Base-by-base conservation (phyloP, 1,140 invertebrate species). In the Pomacea maculata region DNA sequence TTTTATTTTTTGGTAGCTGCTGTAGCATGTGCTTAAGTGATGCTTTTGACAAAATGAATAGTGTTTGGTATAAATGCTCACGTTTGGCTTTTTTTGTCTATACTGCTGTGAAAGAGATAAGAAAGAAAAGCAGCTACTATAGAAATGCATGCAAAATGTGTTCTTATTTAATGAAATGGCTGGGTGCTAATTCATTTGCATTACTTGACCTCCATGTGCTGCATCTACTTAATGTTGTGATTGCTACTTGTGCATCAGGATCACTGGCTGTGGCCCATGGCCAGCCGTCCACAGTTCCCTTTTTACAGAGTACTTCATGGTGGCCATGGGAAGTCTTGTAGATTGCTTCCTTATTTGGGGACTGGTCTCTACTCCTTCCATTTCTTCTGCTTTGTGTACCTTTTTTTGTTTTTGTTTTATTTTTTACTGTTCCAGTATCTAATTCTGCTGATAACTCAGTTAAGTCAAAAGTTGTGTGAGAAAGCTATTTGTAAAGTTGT, bases 151-250 rank as follows among this genome's bases (percentile, higher is more conserved):
- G n/a, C 21, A n/a, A 25, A 12, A 1, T 70, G 67, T 70, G 21
- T 70, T n/a, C 29, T 70, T 70, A 70, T 70, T 34, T 70, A 70
- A 70, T 4, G 21, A 70, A 17, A 21, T 70, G 67, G 67, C 67
- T 11, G 21, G 67, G 67, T 70, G 67, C 67, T 70, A 70, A 70
- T 1, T 70, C 29, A 34, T 21, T 70, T 12, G 11, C 29, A n/a
- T 34, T 9, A 70, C 12, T 34, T 25, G 67, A 70, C 21, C 67
- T 70, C 12, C n/a, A 17, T 34, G 21, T 34, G 29, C n/a, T 70
- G 21, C 17, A 3, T 70, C 21, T 70, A 34, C 67, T 34, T 34
- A 70, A n/a, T 70, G 21, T 70, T 70, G 21, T 70, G 57, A 61
- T 61, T 11, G 57, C 67, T 70, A 21, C n/a, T n/a, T 70, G 21